Percentiles rank a stretch among this genome's conserved stretches.
phyloP scores from a whole-genome alignment of 1,140 invertebrate species.

The Campoletis sonorensis region DNA sequence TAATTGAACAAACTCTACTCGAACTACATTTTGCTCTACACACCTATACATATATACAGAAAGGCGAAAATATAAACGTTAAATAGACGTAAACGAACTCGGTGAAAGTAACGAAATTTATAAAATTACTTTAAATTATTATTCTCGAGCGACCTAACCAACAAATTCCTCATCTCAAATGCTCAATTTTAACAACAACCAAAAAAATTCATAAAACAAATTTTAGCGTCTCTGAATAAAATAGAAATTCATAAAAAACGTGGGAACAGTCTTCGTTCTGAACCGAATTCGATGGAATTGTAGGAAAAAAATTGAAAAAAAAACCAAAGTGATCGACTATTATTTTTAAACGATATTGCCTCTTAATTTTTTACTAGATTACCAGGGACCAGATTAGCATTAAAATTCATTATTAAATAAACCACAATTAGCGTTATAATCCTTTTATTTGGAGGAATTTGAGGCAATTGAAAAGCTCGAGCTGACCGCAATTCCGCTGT shows the following conservation, averaged over 20 bases:
- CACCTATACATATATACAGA: not conserved
- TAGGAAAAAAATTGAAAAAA: not conserved
- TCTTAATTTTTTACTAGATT: no score
- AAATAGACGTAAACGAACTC: not conserved
- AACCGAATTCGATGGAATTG: not conserved
- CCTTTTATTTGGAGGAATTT: not conserved
- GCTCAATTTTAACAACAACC: not conserved
- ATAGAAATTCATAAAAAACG: no score
- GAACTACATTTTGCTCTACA: not conserved
- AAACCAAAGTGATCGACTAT: no score
- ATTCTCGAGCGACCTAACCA: not conserved
- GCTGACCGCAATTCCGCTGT: not conserved
- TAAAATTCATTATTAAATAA: no score
- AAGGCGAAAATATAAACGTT: not conserved
- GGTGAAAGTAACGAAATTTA: not conserved
- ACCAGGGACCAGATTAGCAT: no score
- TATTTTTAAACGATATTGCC: no score
- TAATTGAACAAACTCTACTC: constrained; percentile 17
- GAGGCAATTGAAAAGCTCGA: constrained; percentile 10
- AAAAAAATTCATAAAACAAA: not conserved
- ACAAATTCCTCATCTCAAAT: not conserved
- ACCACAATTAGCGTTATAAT: not conserved
- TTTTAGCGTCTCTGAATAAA: not conserved
- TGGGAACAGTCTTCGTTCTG: no score
- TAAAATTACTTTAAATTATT: constrained; percentile 21